Conservation (phyloP, 2,113 vertebrate genomes). For the Zosterops hypoxanthus region DNA sequence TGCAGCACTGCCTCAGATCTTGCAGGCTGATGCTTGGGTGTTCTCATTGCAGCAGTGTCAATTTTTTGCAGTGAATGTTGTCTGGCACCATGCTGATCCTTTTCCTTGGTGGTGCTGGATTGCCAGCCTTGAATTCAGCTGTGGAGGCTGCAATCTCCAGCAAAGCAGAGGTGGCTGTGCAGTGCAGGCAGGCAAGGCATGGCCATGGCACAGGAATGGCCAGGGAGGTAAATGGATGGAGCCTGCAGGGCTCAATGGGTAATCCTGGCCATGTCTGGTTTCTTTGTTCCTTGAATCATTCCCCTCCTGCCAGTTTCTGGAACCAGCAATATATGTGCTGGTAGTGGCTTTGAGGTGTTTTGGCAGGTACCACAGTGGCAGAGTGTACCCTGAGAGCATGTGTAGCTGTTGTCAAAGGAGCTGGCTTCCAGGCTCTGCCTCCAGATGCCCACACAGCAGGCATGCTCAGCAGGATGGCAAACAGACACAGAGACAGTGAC, state of each 20-base stretch:
- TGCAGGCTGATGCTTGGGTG: not conserved
- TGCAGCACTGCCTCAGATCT: not conserved
- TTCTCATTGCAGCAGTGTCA: not conserved
- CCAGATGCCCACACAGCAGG: not conserved
- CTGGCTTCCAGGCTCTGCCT: not conserved
- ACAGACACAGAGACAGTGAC: not conserved
- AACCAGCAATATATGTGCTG: rapidly evolving
- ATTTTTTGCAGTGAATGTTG: not conserved
- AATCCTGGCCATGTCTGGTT: not conserved
- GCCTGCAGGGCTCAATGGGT: not conserved
- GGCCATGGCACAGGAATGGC: rapidly evolving
- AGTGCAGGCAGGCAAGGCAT: rapidly evolving
- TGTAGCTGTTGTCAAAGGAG: not conserved
- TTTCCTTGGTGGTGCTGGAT: not conserved
- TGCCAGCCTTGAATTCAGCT: not conserved
- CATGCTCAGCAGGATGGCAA: not conserved
- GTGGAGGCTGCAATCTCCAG: not conserved
- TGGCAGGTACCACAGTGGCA: not conserved
- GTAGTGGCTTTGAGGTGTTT: not conserved
- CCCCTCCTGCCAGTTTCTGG: not conserved
- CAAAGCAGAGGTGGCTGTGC: not conserved
- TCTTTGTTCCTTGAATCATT: not conserved
- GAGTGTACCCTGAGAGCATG: not conserved
- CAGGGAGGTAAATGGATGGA: not conserved
- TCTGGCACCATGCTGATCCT: not conserved